These are phyloP conservation scores for Notolabrus celidotus DNA, from an alignment of 2,797 vertebrate genomes.

Conservation along the genomic window DNA sequence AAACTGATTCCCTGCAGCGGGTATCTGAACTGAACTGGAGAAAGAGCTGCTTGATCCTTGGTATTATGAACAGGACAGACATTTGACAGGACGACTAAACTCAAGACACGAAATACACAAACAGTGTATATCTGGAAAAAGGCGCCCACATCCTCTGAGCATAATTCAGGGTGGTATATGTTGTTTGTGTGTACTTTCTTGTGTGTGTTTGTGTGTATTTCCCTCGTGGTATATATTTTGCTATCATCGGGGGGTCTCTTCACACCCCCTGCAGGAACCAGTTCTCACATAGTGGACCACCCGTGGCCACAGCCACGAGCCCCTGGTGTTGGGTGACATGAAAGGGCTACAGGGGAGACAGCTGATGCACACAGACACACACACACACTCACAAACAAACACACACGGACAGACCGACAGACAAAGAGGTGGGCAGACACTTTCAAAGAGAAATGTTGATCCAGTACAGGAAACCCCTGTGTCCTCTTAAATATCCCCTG, in stretches of 20 bases:
- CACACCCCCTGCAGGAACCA: slow-evolving; percentile 80
- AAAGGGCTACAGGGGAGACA: slow-evolving; percentile 67
- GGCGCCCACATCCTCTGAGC: slow-evolving; percentile 20
- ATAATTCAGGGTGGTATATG: slow-evolving; percentile 33
- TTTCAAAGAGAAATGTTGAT: slow-evolving; percentile 56
- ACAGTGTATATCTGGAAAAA: slow-evolving; percentile 20
- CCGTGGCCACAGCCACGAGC: slow-evolving; percentile 61
- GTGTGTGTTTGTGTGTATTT: slow-evolving; percentile 52
- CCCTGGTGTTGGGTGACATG: slow-evolving; percentile 75
- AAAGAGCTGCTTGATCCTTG: too few species aligned
- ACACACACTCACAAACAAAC: slow-evolving; percentile 25
- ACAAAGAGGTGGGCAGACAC: slow-evolving; percentile 8
- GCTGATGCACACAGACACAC: slow-evolving; percentile 51
- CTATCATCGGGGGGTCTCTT: slow-evolving; percentile 78
- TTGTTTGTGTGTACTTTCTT: slow-evolving; percentile 24
- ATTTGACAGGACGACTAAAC: not conserved
- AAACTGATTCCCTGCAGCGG: not conserved
- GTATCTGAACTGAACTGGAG: not conserved
- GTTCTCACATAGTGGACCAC: slow-evolving; percentile 79
- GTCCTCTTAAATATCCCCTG: slow-evolving; percentile 64
- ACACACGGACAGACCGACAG: not conserved
- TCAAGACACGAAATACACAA: not conserved
- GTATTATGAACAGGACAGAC: not conserved
- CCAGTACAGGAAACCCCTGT: slow-evolving; percentile 49
- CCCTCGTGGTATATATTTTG: slow-evolving; percentile 73